phyloP scores from a whole-genome alignment of 1,140 invertebrate genomes.

The Armadillidium nasatum region DNA sequence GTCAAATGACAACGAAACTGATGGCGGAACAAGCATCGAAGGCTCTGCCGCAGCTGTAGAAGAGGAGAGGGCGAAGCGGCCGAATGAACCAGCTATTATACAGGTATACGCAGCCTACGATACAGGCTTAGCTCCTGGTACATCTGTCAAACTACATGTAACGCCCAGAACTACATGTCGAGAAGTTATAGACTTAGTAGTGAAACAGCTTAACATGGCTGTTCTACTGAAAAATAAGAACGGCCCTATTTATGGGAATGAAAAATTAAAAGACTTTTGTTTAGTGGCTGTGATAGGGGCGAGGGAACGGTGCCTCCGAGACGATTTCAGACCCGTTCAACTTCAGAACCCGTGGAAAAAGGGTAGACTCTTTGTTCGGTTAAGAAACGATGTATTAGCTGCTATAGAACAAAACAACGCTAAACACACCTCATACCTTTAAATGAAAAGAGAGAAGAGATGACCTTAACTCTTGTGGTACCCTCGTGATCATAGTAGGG shows the following conservation, averaged over 20 bases:
- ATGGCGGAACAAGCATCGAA: constrained; percentile 50
- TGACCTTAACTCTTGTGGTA: too few relatives aligned
- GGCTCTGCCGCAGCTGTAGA: constrained; percentile 49
- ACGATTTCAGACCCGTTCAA: constrained; percentile 86
- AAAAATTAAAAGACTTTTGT: constrained; percentile 70
- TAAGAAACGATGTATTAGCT: constrained; percentile 79
- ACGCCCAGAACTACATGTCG: constrained; percentile 81
- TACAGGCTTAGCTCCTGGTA: constrained; percentile 83
- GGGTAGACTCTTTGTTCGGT: constrained; percentile 81
- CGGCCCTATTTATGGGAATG: constrained; percentile 72
- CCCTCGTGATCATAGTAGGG: too few relatives aligned
- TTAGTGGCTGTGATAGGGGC: constrained; percentile 90
- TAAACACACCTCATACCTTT: constrained; percentile 47
- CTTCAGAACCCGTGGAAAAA: constrained; percentile 93
- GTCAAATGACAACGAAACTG: constrained; percentile 41
- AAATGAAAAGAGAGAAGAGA: neutral
- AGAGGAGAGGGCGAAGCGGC: constrained; percentile 44
- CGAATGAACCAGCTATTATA: constrained; percentile 51
- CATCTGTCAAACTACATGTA: constrained; percentile 86
- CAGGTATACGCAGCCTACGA: constrained; percentile 91
- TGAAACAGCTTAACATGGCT: constrained; percentile 90
- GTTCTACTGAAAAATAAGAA: constrained; percentile 76
- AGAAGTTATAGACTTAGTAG: constrained; percentile 88
- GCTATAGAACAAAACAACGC: constrained; percentile 68
- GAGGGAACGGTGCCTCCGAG: constrained; percentile 79